Evolutionary conservation across 1,140 invertebrate species (phyloP).

Genomic region (Acyrthosiphon pisum): DNA sequence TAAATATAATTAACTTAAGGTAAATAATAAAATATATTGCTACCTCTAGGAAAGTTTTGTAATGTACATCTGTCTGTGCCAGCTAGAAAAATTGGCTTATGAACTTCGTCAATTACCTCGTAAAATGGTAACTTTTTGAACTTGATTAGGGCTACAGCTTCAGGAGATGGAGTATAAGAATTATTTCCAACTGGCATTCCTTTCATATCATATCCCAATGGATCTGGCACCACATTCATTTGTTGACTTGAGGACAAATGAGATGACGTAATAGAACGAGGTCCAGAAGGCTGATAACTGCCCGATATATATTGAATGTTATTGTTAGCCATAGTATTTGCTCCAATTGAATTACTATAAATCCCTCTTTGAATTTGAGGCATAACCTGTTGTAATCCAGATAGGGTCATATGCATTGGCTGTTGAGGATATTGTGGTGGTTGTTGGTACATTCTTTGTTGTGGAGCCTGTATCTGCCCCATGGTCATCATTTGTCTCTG

Average conservation of each 20-base stretch:
- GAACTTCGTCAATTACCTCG: slow-evolving; percentile 83
- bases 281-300: neutral
- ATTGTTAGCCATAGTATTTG: neutral
- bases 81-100: slow-evolving; percentile 84
- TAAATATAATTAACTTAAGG: neutral
- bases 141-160: slow-evolving; percentile 79
- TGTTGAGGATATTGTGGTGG: slow-evolving; percentile 17
- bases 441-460: neutral
- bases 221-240: neutral
- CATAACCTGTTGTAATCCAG: slow-evolving; percentile 18
- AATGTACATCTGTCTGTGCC: slow-evolving; percentile 3
- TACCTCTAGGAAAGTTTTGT: slow-evolving; percentile 16
- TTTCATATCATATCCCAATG: neutral
- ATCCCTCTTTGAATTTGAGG: slow-evolving; percentile 35
- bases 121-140: slow-evolving; percentile 93
- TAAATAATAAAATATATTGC: neutral
- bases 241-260: slow-evolving; percentile 65
- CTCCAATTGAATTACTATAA: neutral
- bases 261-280: slow-evolving; percentile 56
- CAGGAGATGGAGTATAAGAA: neutral
- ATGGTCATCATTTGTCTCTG: neutral
- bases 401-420: slow-evolving; percentile 9
- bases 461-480: neutral
- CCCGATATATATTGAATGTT: neutral
- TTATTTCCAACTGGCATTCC: neutral